These are phyloP conservation scores for Silurus glanis DNA, from an alignment of 2,113 vertebrate species.

Conservation along the genomic window DNA sequence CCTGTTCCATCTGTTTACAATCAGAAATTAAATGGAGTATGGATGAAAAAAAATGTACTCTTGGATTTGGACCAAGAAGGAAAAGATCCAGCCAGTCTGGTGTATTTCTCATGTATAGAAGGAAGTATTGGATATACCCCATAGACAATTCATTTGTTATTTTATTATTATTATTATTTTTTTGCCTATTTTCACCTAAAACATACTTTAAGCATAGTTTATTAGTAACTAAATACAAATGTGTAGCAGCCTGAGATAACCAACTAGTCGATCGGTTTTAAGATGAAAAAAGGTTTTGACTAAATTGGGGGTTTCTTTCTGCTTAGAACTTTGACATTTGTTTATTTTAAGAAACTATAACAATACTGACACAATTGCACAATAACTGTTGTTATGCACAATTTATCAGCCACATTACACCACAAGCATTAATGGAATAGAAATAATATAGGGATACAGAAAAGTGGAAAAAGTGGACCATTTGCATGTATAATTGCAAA, in stretches of 20 bases:
- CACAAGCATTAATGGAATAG: not conserved
- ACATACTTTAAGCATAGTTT: not conserved
- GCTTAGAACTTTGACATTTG: not conserved
- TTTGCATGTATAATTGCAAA: no score
- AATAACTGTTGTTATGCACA: not conserved
- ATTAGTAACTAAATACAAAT: not conserved
- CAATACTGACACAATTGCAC: not conserved
- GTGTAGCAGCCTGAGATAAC: not conserved
- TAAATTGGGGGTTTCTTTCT: not conserved
- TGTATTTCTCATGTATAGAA: no score
- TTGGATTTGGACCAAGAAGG: no score
- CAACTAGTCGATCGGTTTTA: not conserved
- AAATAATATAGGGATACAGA: not conserved
- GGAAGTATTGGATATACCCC: no score
- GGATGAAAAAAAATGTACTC: no score
- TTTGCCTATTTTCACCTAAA: not conserved
- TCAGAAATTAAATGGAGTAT: no score
- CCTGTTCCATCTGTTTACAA: no score
- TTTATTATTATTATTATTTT: not conserved
- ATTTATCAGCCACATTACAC: not conserved
- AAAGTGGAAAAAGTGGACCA: no score
- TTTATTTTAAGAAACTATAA: not conserved
- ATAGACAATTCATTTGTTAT: no score
- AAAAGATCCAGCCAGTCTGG: no score
- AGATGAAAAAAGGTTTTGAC: not conserved